These are phyloP conservation scores for Branchinecta lindahli DNA, from an alignment of 1,140 invertebrate genomes.

Conservation along the genomic window DNA sequence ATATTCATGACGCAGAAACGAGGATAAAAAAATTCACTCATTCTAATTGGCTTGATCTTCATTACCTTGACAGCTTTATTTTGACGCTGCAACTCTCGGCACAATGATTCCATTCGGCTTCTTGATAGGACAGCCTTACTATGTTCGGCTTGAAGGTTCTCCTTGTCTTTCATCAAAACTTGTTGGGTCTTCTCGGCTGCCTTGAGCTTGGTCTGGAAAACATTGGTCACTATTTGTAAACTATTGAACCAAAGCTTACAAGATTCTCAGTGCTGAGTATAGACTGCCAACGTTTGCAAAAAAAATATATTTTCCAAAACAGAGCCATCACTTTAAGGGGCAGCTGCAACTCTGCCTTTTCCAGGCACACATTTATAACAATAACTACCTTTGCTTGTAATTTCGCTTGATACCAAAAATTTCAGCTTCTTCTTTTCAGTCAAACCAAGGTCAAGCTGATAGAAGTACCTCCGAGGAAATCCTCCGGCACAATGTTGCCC, in stretches of 20 bases:
- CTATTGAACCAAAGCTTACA: slow-evolving; percentile 13
- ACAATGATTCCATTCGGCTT: slow-evolving; percentile 67
- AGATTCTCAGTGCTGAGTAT: neutral
- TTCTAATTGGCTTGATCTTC: neutral
- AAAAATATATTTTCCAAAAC: neutral
- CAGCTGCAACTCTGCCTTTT: no score
- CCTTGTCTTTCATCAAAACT: slow-evolving; percentile 54
- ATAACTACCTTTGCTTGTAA: no score
- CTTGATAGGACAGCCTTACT: slow-evolving; percentile 64
- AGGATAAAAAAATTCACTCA: no score
- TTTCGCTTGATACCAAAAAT: no score
- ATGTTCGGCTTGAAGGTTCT: slow-evolving; percentile 61
- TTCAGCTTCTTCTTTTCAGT: no score
- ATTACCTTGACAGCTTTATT: slow-evolving; percentile 68
- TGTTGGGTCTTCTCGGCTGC: slow-evolving; percentile 46
- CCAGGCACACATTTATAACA: no score
- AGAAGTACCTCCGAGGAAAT: no score
- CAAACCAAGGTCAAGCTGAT: no score
- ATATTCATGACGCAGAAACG: no score
- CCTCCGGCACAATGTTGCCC: no score
- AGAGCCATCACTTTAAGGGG: neutral
- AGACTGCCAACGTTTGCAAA: neutral
- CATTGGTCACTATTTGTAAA: slow-evolving; percentile 25
- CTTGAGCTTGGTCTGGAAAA: slow-evolving; percentile 34
- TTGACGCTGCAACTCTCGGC: slow-evolving; percentile 73